Evolutionary conservation across 2,113 vertebrate species (phyloP).

Genomic region (Phycodurus eques): DNA sequence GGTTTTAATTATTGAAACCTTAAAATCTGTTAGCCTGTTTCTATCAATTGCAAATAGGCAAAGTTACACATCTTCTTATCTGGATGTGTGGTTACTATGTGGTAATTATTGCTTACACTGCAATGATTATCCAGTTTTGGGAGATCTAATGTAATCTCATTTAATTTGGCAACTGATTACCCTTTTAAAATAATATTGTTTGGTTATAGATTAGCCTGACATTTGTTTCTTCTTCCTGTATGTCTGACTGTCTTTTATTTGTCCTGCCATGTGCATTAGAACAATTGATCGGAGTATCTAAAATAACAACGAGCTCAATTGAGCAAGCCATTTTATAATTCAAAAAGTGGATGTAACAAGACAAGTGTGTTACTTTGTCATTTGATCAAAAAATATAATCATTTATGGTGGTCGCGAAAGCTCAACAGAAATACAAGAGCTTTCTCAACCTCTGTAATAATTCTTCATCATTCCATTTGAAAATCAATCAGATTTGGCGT

Average conservation of each 20-base stretch:
- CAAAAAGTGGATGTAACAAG: too few species aligned
- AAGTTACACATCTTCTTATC: slow-evolving; percentile 60
- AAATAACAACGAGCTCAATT: not conserved
- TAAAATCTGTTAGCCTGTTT: slow-evolving; percentile 56
- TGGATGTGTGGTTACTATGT: slow-evolving; percentile 60
- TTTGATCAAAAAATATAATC: too few species aligned
- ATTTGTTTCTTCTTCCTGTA: not conserved
- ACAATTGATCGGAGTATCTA: not conserved
- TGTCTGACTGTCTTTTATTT: not conserved
- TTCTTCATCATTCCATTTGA: not conserved
- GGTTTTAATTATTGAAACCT: slow-evolving; percentile 40
- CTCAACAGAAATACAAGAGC: too few species aligned
- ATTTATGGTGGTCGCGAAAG: too few species aligned
- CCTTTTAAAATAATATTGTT: slow-evolving; percentile 4
- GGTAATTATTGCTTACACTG: slow-evolving; percentile 67
- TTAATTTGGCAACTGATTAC: slow-evolving; percentile 45
- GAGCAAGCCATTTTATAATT: not conserved
- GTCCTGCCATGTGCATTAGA: not conserved
- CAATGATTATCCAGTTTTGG: slow-evolving; percentile 69
- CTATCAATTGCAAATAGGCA: slow-evolving; percentile 62
- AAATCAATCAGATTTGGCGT: not conserved
- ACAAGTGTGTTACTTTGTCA: too few species aligned
- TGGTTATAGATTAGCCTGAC: not conserved
- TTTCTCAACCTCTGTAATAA: too few species aligned
- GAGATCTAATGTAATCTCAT: slow-evolving; percentile 66